A percentile compares a stretch with the other conserved stretches of the same genome.
Conservation (phyloP, 2,797 vertebrate genomes). For the Huso huso region DNA sequence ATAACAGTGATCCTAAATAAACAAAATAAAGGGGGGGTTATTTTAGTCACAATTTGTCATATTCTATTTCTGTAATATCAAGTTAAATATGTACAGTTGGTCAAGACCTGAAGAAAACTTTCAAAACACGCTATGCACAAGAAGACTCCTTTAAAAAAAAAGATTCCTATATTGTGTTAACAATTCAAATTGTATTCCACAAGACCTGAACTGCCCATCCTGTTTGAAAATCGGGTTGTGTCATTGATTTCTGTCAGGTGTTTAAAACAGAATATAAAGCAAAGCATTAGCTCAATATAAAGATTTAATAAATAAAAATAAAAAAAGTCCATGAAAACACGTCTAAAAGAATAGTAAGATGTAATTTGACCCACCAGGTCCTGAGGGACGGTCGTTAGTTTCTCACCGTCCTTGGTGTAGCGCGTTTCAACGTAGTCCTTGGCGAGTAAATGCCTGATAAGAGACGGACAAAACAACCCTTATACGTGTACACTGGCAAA, state of each 20-base stretch:
- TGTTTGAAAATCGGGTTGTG: not conserved
- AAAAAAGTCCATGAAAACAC: not conserved
- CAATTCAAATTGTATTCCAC: no score
- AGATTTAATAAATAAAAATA: not conserved
- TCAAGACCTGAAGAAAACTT: no score
- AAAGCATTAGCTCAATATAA: no score
- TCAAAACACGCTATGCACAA: no score
- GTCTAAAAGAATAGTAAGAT: not conserved
- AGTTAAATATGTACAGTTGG: no score
- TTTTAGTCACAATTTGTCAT: no score
- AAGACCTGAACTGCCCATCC: no score
- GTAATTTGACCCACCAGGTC: slow-evolving; percentile 46
- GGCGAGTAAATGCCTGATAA: slow-evolving; percentile 46
- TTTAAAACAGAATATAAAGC: not conserved
- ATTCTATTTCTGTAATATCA: no score
- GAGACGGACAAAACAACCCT: no score
- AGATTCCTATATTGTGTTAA: no score
- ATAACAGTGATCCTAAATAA: slow-evolving; percentile 59
- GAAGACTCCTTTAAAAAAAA: no score
- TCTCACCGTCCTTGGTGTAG: slow-evolving; percentile 49
- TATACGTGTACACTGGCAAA: no score
- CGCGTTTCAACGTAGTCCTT: slow-evolving; percentile 55
- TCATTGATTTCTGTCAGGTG: not conserved
- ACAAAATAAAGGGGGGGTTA: not conserved
- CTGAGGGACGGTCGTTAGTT: slow-evolving; percentile 41